A percentile compares a stretch with the other conserved stretches of the same genome.
Evolutionary conservation across 2,113 vertebrate genomes (phyloP).

Genomic region (Zapus hudsonius): DNA sequence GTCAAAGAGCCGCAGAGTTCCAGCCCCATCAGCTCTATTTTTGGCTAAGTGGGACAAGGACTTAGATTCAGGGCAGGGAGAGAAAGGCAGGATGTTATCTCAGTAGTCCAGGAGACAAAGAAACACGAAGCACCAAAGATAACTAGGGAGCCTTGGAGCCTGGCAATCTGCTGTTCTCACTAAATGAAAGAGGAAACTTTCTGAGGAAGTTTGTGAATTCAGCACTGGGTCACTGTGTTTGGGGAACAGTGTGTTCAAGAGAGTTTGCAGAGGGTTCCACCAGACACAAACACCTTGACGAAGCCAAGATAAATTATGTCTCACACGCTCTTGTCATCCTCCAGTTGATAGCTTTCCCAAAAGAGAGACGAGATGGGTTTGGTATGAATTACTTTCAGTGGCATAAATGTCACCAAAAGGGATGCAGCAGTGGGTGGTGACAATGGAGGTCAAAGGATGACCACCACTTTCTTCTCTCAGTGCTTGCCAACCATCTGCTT

Average conservation of each 20-base stretch:
- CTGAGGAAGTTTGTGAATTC: background rate
- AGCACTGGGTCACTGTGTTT: background rate
- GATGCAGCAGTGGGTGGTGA: background rate
- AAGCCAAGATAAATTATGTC: background rate
- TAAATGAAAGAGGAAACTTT: background rate
- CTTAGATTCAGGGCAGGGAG: background rate
- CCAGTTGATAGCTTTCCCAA: slow-evolving; percentile 4
- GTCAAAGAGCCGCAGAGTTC: background rate
- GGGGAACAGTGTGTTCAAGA: background rate
- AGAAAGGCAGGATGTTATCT: background rate
- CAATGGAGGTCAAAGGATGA: background rate
- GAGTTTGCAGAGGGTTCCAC: background rate
- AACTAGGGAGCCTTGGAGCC: background rate
- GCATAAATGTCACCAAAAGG: background rate
- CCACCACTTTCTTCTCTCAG: background rate
- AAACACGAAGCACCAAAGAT: background rate
- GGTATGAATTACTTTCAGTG: background rate
- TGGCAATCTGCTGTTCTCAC: background rate
- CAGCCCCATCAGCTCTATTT: background rate
- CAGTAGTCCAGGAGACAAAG: background rate
- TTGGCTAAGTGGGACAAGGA: background rate
- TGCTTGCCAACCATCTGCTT: slow-evolving; percentile 40
- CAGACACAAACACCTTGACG: background rate
- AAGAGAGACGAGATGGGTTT: background rate
- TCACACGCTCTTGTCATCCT: background rate